These are phyloP conservation scores for Pristiophorus japonicus DNA, from an alignment of 2,113 vertebrate genomes.

Conservation along the genomic window DNA sequence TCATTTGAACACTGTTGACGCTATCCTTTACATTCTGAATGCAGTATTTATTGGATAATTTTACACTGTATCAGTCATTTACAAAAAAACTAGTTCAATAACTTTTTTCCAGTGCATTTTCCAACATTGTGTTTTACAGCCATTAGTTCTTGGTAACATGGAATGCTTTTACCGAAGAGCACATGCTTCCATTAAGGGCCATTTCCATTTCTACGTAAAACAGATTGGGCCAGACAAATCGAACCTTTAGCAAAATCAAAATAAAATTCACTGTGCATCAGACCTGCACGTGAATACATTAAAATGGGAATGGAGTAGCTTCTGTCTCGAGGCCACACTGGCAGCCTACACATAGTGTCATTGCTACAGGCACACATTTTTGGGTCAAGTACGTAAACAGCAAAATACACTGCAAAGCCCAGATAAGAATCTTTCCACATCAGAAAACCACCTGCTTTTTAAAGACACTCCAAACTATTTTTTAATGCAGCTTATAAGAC, in stretches of 20 bases:
- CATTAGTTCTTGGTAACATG: slow-evolving; percentile 55
- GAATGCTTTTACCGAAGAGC: slow-evolving; percentile 57
- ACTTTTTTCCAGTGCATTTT: slow-evolving; percentile 66
- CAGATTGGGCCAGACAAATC: background rate
- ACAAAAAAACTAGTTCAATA: slow-evolving; percentile 65
- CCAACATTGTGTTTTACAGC: slow-evolving; percentile 59
- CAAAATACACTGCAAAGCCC: slow-evolving; percentile 13
- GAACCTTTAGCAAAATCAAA: slow-evolving; percentile 7
- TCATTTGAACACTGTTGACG: slow-evolving; percentile 50
- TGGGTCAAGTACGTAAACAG: background rate
- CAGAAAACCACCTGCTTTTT: background rate
- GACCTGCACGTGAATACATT: background rate
- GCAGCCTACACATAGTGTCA: background rate
- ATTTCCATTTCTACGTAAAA: background rate
- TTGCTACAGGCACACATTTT: background rate
- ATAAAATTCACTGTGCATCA: background rate
- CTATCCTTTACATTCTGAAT: slow-evolving; percentile 21
- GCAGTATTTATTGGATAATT: slow-evolving; percentile 42
- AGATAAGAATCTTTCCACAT: background rate
- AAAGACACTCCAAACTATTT: background rate
- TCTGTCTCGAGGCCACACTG: background rate
- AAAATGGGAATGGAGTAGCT: slow-evolving; percentile 8
- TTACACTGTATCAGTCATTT: slow-evolving; percentile 66
- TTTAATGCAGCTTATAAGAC: background rate
- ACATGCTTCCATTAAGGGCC: slow-evolving; percentile 55